Base-by-base conservation (phyloP, 2,113 vertebrate genomes). In the Halichoeres trimaculatus region DNA sequence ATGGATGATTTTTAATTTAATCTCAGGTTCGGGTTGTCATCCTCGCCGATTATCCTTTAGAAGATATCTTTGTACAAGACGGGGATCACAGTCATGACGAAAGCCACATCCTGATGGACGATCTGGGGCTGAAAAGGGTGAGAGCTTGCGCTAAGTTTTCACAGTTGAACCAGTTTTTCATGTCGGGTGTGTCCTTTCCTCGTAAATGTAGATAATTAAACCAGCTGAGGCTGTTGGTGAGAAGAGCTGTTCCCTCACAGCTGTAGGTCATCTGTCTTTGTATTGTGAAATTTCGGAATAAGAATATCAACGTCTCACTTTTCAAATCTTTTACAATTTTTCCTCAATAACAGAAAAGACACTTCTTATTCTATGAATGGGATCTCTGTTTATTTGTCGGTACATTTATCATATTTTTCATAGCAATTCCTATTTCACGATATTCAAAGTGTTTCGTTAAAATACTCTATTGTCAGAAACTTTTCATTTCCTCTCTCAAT, bases 121-220 rank as follows among this genome's bases (percentile, higher is more conserved):
- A 98, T 76, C 93, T 99, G 85, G 96, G 96, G 35, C 92, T 99
- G 88, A 96, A 93, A 91, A 94, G 96, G 93, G 98, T 99, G 93
- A 84, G 75, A 60, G 30, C 26, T 11, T 14, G 0, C 8, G 53
- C n/a, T 72, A 34, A 14, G 20, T 57, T 45, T 45, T 34, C 19
- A 16, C 43, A 38, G 20, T 45, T 40, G 38, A 74, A 76, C 60
- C 68, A 51, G 48, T 65, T 80, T 57, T 53, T 68, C 40, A 47
- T 12, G 52, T 51, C 30, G 22, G 17, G 51, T 52, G 51, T 57
- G 43, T 38, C 10, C 41, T 8, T 38, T 7, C 1, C 16, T 45
- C 0, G 7, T 40, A 35, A 48, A 50, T 24, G 53, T 50, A 4
- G 43, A 47, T 59, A 9, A 78, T 51, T 50, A 57, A 43, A 3